Evolutionary conservation across 1,140 invertebrate genomes (phyloP), one percentile per base, ranked within the genome.

Genomic region (Trichogramma pretiosum): DNA sequence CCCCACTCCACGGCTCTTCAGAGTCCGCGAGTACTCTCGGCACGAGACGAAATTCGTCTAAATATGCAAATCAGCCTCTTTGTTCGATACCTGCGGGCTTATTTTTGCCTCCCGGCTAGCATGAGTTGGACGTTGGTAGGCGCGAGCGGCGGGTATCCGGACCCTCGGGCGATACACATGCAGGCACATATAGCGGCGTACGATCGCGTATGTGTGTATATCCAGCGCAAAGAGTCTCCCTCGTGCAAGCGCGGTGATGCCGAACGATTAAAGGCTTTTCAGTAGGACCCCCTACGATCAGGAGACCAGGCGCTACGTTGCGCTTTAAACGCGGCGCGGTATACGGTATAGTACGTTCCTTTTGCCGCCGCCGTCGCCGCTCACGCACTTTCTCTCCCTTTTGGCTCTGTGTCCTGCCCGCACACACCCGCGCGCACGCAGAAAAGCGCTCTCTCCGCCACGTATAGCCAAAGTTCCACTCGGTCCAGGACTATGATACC

Each of bases 31-130:
- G n/a, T n/a, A n/a, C n/a, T n/a, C n/a, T n/a, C n/a, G n/a, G n/a
- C n/a, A n/a, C n/a, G n/a, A n/a, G n/a, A n/a, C n/a, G n/a, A n/a
- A n/a, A n/a, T n/a, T n/a, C 46, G 35, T 37, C 46, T 50, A 65
- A 67, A 65, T 70, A 70, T 70, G 69, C 56, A 70, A 70, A 70
- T 72, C 52, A 65, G 60, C 53, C 65, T 62, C 63, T 71, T 70
- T 71, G 67, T 71, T 67, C 61, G 64, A 66, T 68, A 70, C 64
- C 65, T 68, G 66, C 54, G 54, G 62, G 65, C 64, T 70, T 72
- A 71, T 71, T 71, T 70, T 70, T 61, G 54, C 36, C 52, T 50
- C 58, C 53, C 56, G 68, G 67, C 39, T 49, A 62, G 28, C 59
- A 72, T 59, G 30, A 70, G 37, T 21, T 32, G 3, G 13, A 40